phyloP scores from a whole-genome alignment of 2,888 invertebrate species.

The Drosophila prolongata region DNA sequence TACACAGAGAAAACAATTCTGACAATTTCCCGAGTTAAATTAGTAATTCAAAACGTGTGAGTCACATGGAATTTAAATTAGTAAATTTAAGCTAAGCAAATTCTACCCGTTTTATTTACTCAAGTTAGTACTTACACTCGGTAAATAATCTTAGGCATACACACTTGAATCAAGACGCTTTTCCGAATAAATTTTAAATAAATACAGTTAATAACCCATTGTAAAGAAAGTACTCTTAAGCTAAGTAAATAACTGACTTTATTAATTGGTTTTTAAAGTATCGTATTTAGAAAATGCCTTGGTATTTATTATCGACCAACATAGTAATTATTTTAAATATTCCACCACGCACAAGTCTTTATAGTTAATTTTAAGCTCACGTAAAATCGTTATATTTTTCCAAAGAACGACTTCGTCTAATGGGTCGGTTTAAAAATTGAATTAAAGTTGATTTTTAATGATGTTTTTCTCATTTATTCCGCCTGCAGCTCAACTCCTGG shows the following conservation, averaged over 20 bases:
- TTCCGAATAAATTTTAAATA: too few relatives aligned
- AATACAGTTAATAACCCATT: too few relatives aligned
- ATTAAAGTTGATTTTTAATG: slow-evolving; percentile 10
- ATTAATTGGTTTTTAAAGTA: too few relatives aligned
- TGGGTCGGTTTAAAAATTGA: slow-evolving; percentile 6
- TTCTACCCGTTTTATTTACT: too few relatives aligned
- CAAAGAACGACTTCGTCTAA: slow-evolving; percentile 4
- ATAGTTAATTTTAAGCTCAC: slow-evolving; percentile 5
- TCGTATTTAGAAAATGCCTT: too few relatives aligned
- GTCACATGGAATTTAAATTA: neutral
- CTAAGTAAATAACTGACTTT: too few relatives aligned
- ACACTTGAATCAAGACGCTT: too few relatives aligned
- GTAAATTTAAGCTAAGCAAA: too few relatives aligned
- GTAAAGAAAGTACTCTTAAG: too few relatives aligned
- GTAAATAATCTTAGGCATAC: too few relatives aligned
- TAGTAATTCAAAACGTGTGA: slow-evolving; percentile 14
- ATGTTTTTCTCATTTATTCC: slow-evolving; percentile 3
- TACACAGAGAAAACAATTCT: slow-evolving; percentile 21
- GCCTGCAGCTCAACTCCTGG: slow-evolving; percentile 81
- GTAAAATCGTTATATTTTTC: neutral
- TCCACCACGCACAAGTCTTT: neutral
- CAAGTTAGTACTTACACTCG: too few relatives aligned
- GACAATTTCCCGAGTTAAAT: slow-evolving; percentile 8
- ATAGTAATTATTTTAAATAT: neutral
- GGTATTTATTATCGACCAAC: too few relatives aligned